Base-by-base conservation (phyloP, 1,140 invertebrate species). In the Propsilocerus akamusi region DNA sequence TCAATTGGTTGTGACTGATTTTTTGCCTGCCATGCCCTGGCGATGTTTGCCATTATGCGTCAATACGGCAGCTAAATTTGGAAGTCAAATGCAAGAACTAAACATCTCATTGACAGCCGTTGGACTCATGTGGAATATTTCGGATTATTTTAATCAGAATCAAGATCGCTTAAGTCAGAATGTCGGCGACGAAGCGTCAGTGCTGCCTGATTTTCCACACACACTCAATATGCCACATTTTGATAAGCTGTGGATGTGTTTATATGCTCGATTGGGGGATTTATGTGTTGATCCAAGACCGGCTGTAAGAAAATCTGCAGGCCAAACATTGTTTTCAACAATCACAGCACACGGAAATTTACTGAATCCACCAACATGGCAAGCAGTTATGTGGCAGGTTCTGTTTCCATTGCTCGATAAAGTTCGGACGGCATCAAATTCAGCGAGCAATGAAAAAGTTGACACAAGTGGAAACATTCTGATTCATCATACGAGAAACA, bases 31-130 rank as follows among this genome's bases (percentile, higher is more conserved):
- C 54, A 83, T 97, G 80, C 77, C 90, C 54, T 81, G 84, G 76
- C 66, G 82, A 58, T 83, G 92, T 66, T 74, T 98, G 53, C 83
- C 92, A 28, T 69, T 90, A 3, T 91, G 91, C 60, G 83, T 98
- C 8, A 88, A 94, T 58, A 93, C 94, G 4, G 90, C 92, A 20
- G 87, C 92, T 0, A 91, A 90, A 61, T 99, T 98, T 72, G 94
- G 93, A 0, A 82, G 84, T 8, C 96, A 99, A 69, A 92, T 86
- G 24, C 86, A 94, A 65, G 94, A 99, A 68, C 69, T 98, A 14
- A 99, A 99, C 69, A 95, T 99, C 57, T 96, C 93, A 24, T 72
- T 99, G n/a, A 97, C 94, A 17, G 93, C 95, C 46, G 86, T 99
- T 53, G 94, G 94, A 49, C 70, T 97, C 22, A 86, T 97, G 85